phyloP scores from a whole-genome alignment of 2,113 vertebrate species.

The Leucopsar rothschildi region DNA sequence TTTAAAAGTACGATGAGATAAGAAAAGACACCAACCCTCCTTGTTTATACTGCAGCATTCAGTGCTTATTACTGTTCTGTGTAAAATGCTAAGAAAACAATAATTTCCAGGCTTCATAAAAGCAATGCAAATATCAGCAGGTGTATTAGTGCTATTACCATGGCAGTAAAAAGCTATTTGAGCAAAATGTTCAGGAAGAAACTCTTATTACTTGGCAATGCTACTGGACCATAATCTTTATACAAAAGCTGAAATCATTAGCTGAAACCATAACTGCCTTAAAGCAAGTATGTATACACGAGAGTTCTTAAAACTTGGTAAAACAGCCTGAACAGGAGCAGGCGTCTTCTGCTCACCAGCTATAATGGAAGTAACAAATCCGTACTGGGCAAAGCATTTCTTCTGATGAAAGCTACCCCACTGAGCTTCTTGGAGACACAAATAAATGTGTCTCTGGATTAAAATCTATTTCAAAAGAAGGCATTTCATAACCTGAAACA shows the following conservation, averaged over 20 bases:
- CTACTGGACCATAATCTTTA: constrained; percentile 8
- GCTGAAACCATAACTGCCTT: background rate
- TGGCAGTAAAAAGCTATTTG: constrained; percentile 22
- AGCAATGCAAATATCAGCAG: constrained; percentile 48
- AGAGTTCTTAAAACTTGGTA: background rate
- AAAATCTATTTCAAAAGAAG: background rate
- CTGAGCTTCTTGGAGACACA: background rate
- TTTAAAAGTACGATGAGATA: constrained; percentile 1
- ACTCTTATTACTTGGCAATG: constrained; percentile 27
- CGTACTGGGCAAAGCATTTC: background rate
- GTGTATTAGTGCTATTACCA: constrained; percentile 19
- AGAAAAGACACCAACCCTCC: background rate
- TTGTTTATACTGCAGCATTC: background rate
- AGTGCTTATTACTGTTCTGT: background rate
- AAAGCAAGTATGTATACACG: background rate
- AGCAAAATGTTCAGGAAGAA: constrained; percentile 33
- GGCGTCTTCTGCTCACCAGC: background rate
- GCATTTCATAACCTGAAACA: background rate
- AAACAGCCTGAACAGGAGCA: background rate
- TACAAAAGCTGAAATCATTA: background rate
- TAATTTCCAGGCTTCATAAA: constrained; percentile 33
- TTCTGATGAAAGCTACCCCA: background rate
- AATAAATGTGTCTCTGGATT: background rate
- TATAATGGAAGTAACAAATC: background rate
- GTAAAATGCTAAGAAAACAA: constrained; percentile 8